Percentiles rank a stretch among this genome's conserved stretches.
Conservation (phyloP, 2,113 vertebrate species). For the Anguilla japonica region DNA sequence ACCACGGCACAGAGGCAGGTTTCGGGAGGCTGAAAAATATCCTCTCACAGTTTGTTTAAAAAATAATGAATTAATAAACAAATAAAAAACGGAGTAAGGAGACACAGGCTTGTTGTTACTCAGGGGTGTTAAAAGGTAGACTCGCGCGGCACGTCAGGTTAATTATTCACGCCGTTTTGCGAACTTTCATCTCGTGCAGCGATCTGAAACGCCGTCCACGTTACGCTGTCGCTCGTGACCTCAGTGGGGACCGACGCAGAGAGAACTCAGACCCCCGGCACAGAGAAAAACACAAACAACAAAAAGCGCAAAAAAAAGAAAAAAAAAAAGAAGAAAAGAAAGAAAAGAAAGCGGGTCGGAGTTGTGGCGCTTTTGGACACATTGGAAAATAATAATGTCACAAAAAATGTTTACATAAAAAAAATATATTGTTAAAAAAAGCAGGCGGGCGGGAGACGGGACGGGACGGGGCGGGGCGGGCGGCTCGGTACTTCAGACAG, state of each 20-base stretch:
- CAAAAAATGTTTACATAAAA: not conserved
- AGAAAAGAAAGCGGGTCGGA: not conserved
- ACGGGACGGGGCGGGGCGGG: too few relatives aligned
- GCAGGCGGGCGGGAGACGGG: too few relatives aligned
- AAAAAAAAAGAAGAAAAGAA: not conserved
- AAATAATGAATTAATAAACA: slow-evolving; percentile 32
- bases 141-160: slow-evolving; percentile 62
- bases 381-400: not conserved
- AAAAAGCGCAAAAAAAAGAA: not conserved
- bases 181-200: slow-evolving; percentile 62
- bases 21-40: slow-evolving; percentile 46
- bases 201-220: slow-evolving; percentile 49
- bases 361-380: not conserved
- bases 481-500: too few relatives aligned
- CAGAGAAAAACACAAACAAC: slow-evolving; percentile 3
- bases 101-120: slow-evolving; percentile 60
- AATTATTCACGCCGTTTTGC: slow-evolving; percentile 69
- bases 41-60: slow-evolving; percentile 13
- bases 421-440: not conserved
- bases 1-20: slow-evolving; percentile 35
- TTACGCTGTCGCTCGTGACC: slow-evolving; percentile 37
- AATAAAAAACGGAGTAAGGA: slow-evolving; percentile 45
- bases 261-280: not conserved
- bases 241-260: slow-evolving; percentile 10
- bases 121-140: slow-evolving; percentile 51